These are phyloP conservation scores for Aleiodes sp. DNA, from an alignment of 1,140 invertebrate species.

Conservation along the genomic window DNA sequence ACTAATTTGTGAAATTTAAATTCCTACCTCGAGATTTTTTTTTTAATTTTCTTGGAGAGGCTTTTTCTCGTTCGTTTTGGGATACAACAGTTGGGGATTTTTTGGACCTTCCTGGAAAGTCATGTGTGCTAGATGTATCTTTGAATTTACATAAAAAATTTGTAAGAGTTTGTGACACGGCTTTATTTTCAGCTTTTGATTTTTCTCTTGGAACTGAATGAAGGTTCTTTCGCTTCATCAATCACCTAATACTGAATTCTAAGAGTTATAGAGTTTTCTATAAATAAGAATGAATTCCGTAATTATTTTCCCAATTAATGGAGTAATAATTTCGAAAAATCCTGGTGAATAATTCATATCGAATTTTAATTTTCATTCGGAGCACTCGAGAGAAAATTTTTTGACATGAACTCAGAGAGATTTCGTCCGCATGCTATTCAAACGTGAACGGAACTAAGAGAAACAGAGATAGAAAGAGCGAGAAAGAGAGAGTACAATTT, in stretches of 20 bases:
- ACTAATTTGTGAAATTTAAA: constrained; percentile 67
- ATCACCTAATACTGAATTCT: too few species aligned
- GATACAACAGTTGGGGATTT: background rate
- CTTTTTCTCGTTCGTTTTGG: background rate
- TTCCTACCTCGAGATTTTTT: constrained; percentile 58
- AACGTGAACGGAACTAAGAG: background rate
- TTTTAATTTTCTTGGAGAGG: background rate
- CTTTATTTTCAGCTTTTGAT: too few species aligned
- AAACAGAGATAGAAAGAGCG: background rate
- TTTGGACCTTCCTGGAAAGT: constrained; percentile 56
- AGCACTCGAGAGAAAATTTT: background rate
- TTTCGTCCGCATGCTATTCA: background rate
- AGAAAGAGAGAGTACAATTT: background rate
- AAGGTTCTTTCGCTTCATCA: too few species aligned
- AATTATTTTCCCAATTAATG: background rate
- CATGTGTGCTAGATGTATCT: constrained; percentile 5
- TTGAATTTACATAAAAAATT: background rate
- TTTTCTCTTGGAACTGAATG: too few species aligned
- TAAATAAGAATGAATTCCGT: too few species aligned
- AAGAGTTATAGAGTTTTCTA: too few species aligned
- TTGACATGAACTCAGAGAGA: background rate
- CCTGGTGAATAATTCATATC: background rate
- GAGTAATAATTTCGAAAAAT: background rate
- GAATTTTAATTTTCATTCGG: background rate
- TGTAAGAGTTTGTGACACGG: too few species aligned